These are phyloP conservation scores for Apogon hyalosoma DNA, from an alignment of 2,797 vertebrate species.

Conservation along the genomic window DNA sequence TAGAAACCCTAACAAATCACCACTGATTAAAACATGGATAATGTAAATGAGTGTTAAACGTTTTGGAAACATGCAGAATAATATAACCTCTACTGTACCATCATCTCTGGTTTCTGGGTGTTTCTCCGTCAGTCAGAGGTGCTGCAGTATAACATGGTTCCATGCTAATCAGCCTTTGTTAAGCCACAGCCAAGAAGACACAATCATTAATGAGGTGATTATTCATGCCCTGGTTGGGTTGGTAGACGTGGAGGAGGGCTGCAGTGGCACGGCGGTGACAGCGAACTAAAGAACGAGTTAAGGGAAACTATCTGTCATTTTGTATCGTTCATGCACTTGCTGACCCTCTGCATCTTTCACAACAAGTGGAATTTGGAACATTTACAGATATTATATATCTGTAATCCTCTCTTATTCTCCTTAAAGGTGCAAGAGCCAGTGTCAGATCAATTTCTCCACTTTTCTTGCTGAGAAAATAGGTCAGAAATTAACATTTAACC, in stretches of 20 bases:
- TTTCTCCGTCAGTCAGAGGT: conserved; percentile 4
- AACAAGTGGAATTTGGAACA: neutral
- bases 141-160: conserved; percentile 33
- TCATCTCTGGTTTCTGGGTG: neutral
- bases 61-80: too few species aligned
- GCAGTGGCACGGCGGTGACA: neutral
- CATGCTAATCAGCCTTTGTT: conserved; percentile 46
- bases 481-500: conserved; percentile 37
- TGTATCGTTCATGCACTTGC: neutral
- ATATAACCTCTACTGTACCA: too few species aligned
- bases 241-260: conserved; percentile 30
- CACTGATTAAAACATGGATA: too few species aligned
- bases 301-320: conserved; percentile 16
- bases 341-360: conserved; percentile 18
- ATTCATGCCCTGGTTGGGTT: conserved; percentile 53
- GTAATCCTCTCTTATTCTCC: conserved; percentile 4
- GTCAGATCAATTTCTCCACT: conserved; percentile 25
- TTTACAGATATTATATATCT: neutral
- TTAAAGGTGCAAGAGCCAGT: neutral
- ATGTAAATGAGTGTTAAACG: too few species aligned
- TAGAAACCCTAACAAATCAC: too few species aligned
- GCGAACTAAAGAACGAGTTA: conserved; percentile 10
- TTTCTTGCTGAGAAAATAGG: conserved; percentile 14
- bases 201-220: conserved; percentile 63
- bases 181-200: conserved; percentile 47